These are phyloP conservation scores for Gortyna flavago DNA, from an alignment of 2,888 invertebrate species.

Conservation along the genomic window DNA sequence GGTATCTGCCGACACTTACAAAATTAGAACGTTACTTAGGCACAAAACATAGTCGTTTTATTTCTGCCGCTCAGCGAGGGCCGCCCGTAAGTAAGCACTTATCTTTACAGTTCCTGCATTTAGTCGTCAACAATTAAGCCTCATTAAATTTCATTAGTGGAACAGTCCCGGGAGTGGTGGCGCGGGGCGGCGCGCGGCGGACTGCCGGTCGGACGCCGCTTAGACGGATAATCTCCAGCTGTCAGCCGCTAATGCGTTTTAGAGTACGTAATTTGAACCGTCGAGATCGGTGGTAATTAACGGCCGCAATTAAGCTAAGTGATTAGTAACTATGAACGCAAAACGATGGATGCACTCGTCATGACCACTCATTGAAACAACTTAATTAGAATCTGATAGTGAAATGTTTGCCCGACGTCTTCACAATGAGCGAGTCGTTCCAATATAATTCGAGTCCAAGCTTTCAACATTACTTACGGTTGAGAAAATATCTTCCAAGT, in stretches of 20 bases:
- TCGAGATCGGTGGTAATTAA: conserved; percentile 89
- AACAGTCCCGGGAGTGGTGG: conserved; percentile 80
- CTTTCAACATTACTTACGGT: conserved; percentile 41
- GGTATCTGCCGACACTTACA: conserved; percentile 41
- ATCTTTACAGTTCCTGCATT: conserved; percentile 87
- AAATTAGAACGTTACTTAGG: conserved; percentile 65
- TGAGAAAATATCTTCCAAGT: conserved; percentile 54
- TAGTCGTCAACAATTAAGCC: conserved; percentile 89
- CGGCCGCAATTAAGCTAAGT: conserved; percentile 89
- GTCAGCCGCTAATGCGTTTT: conserved; percentile 90
- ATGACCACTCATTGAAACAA: conserved; percentile 57
- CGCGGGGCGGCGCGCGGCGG: conserved; percentile 73
- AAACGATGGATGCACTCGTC: conserved; percentile 74
- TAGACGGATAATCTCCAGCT: conserved; percentile 90
- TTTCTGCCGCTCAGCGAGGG: conserved; percentile 79
- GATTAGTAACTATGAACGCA: conserved; percentile 84
- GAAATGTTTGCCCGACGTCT: conserved; percentile 47
- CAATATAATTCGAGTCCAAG: conserved; percentile 33
- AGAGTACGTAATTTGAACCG: conserved; percentile 91
- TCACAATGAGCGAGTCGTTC: conserved; percentile 41
- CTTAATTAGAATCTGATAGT: conserved; percentile 55
- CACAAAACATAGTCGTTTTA: conserved; percentile 75
- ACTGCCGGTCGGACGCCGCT: conserved; percentile 82
- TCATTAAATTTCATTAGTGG: conserved; percentile 89
- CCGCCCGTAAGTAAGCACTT: conserved; percentile 81